These are phyloP conservation scores for Callyntrura guangdongensis DNA, from an alignment of 2,888 invertebrate genomes.

Conservation along the genomic window DNA sequence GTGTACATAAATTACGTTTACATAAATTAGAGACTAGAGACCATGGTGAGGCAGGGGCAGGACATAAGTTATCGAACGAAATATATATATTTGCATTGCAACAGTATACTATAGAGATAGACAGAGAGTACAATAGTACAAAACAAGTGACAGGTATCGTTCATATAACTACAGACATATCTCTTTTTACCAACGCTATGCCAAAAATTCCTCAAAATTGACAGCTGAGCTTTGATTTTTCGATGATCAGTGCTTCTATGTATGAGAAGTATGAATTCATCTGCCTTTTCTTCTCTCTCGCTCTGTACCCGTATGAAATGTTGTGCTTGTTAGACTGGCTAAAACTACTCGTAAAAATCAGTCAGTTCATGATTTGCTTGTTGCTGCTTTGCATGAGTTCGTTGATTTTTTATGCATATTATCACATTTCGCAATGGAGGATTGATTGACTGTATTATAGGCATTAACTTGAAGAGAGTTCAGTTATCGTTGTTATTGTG, in stretches of 20 bases:
- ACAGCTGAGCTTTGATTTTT: constrained; percentile 32
- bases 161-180: no score
- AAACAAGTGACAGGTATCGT: no score
- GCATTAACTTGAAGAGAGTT: constrained; percentile 37
- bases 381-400: constrained; percentile 40
- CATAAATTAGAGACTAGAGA: constrained; percentile 66
- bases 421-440: constrained; percentile 59
- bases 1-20: no score
- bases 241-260: constrained; percentile 29
- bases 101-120: no score
- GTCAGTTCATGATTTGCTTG: constrained; percentile 49
- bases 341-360: constrained; percentile 42
- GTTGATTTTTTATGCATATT: constrained; percentile 54
- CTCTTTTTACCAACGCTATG: neutral
- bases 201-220: constrained; percentile 12
- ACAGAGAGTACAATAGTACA: no score
- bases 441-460: constrained; percentile 54
- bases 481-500: constrained; percentile 40
- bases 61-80: no score
- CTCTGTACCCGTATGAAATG: neutral
- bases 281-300: neutral
- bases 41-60: constrained; percentile 36
- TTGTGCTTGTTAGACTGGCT: constrained; percentile 4
- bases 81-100: no score
- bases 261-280: no score